Percentiles rank a stretch among this genome's conserved stretches.
Evolutionary conservation across 2,888 invertebrate species (phyloP).

Genomic region (Cosmorhoe ocellata): DNA sequence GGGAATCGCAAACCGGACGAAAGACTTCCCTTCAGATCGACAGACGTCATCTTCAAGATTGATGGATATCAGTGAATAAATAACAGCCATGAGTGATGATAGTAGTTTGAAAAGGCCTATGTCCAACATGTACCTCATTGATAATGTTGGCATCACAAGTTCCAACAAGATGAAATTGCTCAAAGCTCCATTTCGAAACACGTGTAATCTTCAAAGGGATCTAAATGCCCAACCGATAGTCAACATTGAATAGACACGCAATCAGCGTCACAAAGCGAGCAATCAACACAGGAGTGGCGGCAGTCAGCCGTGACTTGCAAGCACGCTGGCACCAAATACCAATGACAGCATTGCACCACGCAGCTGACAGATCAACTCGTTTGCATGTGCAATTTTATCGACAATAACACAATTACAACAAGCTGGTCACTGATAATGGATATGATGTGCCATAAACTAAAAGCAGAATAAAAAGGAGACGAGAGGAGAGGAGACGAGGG

Average conservation of each 20-base stretch:
- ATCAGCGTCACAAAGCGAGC: constrained; percentile 29
- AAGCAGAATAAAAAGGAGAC: no score
- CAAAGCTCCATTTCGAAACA: not conserved
- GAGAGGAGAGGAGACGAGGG: no score
- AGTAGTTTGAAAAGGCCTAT: no score
- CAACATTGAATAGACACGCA: constrained; percentile 21
- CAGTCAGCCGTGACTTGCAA: constrained; percentile 30
- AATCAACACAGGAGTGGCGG: constrained; percentile 26
- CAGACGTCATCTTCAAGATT: no score
- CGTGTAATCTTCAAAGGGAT: constrained; percentile 18
- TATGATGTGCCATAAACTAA: no score
- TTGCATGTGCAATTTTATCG: not conserved
- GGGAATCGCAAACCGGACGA: no score
- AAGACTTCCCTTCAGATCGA: no score
- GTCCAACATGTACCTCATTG: no score
- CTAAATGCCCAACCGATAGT: constrained; percentile 16
- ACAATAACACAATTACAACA: not conserved
- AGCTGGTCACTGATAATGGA: no score
- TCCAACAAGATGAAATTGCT: not conserved
- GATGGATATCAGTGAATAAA: no score
- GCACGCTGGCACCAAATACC: constrained; percentile 14
- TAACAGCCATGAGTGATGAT: no score
- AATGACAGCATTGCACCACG: constrained; percentile 6
- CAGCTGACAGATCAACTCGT: constrained; percentile 3
- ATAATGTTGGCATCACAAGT: not conserved